Percentiles rank a stretch among this genome's conserved stretches.
These are phyloP conservation scores for Petroica traversi DNA, from an alignment of 2,113 vertebrate species.

Conservation along the genomic window DNA sequence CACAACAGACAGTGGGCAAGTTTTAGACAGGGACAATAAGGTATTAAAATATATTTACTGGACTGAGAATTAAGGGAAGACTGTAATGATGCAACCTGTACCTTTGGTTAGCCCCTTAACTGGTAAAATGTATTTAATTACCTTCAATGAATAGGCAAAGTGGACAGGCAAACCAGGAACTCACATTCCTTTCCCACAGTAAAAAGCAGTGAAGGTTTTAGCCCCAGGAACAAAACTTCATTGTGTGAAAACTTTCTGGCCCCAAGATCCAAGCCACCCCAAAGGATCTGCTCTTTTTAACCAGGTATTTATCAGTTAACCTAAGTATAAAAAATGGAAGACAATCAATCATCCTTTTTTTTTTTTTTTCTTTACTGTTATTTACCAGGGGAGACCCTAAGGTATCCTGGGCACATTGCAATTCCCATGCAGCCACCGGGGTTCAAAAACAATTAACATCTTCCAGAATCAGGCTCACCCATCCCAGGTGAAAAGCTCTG, in stretches of 20 bases:
- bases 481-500: not conserved
- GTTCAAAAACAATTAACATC: not conserved
- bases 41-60: not conserved
- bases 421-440: not conserved
- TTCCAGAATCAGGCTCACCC: not conserved
- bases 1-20: not conserved
- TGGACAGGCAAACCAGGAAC: not conserved
- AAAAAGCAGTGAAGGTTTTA: not conserved
- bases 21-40: not conserved
- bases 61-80: not conserved
- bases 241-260: not conserved
- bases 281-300: not conserved
- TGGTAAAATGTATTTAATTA: not conserved
- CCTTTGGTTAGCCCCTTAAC: not conserved
- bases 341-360: not conserved
- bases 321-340: not conserved
- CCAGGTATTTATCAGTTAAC: not conserved
- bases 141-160: not conserved
- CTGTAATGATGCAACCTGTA: not conserved
- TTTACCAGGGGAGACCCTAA: not conserved
- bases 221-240: not conserved
- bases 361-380: not conserved
- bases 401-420: not conserved
- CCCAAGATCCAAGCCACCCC: not conserved
- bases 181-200: not conserved